Evolutionary conservation across 2,888 invertebrate species (phyloP).

Genomic region (Rugalucina vietnamica): DNA sequence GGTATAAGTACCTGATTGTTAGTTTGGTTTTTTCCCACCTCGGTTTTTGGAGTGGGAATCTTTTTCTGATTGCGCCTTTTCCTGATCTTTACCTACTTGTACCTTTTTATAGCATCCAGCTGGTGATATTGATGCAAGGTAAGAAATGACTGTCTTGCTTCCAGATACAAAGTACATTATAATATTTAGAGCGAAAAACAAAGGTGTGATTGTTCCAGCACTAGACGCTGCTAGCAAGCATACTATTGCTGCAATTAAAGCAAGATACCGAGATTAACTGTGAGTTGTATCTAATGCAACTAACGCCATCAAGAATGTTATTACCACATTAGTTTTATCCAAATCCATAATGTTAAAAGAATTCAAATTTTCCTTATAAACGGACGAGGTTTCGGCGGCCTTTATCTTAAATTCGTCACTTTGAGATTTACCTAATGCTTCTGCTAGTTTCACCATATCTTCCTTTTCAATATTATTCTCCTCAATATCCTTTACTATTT

Average conservation of each 20-base stretch:
- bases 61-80: no score
- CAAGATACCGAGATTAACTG: neutral
- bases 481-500: neutral
- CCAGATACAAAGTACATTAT: neutral
- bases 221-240: neutral
- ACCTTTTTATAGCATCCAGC: no score
- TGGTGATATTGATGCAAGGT: no score
- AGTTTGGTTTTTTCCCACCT: no score
- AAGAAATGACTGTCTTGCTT: neutral
- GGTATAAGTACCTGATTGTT: no score
- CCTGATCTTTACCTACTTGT: no score
- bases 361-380: neutral
- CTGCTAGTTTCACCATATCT: neutral
- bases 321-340: neutral
- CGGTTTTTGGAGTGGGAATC: no score
- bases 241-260: neutral
- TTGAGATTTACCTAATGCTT: neutral
- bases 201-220: neutral
- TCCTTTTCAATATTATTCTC: neutral
- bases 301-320: neutral
- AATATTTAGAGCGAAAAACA: neutral
- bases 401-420: neutral
- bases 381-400: neutral
- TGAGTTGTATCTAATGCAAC: neutral
- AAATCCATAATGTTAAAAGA: neutral